Evolutionary conservation across 2,797 vertebrate species (phyloP).

Genomic region (Onychomys torridus): DNA sequence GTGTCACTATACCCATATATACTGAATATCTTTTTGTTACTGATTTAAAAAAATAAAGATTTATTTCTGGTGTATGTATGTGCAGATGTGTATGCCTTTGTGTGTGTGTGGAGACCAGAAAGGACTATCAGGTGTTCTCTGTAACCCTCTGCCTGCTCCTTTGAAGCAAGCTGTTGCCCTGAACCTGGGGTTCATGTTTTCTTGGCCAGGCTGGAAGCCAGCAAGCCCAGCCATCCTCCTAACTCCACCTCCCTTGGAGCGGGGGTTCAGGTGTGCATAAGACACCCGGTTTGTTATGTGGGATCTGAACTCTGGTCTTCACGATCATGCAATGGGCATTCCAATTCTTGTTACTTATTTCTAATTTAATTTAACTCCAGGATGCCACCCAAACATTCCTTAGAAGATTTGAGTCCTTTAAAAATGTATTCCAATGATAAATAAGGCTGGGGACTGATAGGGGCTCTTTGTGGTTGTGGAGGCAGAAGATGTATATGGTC

Average conservation of each 20-base stretch:
- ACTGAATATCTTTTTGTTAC: neutral
- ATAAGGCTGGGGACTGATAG: neutral
- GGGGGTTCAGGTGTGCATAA: neutral
- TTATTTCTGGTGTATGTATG: neutral
- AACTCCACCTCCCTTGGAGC: neutral
- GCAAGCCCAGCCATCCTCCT: neutral
- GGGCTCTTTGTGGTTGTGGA: neutral
- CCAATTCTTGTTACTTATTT: neutral
- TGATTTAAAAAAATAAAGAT: neutral
- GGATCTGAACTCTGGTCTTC: neutral
- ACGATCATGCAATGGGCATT: neutral
- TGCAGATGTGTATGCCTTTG: neutral
- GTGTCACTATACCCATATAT: neutral
- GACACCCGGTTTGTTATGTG: neutral
- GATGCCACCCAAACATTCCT: neutral
- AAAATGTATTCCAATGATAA: neutral
- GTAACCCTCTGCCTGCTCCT: neutral
- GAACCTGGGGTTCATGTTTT: neutral
- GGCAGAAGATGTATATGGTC: neutral
- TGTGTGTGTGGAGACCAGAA: neutral
- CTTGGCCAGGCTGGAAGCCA: neutral
- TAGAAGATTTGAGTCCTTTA: neutral
- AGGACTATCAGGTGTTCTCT: neutral
- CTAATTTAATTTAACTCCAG: slow-evolving; percentile 21
- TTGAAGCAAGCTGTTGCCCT: neutral